Percentiles rank a stretch among this genome's conserved stretches.
phyloP scores from a whole-genome alignment of 64 coral and sea anemone genomes.

The Dendronephthya gigantea region DNA sequence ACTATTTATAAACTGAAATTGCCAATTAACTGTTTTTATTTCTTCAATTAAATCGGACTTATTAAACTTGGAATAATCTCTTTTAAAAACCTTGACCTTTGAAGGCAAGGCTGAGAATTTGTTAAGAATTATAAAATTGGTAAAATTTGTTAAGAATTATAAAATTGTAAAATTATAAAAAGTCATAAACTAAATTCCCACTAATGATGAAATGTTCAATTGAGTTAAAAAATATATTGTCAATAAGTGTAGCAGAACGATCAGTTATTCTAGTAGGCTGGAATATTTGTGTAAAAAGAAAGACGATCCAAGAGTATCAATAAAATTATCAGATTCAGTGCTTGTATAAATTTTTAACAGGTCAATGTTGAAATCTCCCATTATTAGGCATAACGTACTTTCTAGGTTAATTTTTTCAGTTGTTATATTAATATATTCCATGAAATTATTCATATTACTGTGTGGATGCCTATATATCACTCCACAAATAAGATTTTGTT shows the following conservation, averaged over 20 bases:
- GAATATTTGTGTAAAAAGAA: neutral
- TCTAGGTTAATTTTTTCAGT: neutral
- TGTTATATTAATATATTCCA: neutral
- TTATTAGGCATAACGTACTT: neutral
- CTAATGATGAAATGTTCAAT: neutral
- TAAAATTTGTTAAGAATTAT: neutral
- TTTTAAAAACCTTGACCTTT: neutral
- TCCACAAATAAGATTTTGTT: neutral
- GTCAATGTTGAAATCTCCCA: neutral
- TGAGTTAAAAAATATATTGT: neutral
- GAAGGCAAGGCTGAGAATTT: neutral
- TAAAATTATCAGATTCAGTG: neutral
- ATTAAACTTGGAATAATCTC: neutral
- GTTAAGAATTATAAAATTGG: neutral
- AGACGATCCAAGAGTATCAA: neutral
- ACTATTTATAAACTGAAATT: neutral
- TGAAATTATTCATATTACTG: neutral
- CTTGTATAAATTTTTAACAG: neutral
- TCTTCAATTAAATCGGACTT: neutral
- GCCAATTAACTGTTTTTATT: neutral
- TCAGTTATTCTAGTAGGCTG: slow-evolving; percentile 9
- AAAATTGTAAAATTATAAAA: neutral
- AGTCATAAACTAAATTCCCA: neutral
- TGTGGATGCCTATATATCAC: neutral
- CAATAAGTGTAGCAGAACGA: neutral